Evolutionary conservation across 2,113 vertebrate genomes (phyloP).

Genomic region (Oncorhynchus mykiss): DNA sequence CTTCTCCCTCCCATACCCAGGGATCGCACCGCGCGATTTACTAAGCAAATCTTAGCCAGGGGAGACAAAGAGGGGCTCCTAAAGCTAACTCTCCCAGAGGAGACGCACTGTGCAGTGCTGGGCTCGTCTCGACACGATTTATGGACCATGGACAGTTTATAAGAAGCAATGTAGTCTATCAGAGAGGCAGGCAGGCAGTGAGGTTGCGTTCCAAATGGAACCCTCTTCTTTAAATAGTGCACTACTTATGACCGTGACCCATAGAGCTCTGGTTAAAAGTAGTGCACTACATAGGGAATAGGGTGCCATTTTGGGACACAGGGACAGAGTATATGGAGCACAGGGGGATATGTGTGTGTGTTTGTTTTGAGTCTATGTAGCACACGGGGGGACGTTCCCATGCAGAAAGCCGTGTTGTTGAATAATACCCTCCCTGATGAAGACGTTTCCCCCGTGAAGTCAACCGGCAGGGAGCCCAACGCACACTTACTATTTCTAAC

Average conservation of each 20-base stretch:
- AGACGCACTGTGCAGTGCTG: conserved; percentile 81
- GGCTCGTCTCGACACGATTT: conserved; percentile 89
- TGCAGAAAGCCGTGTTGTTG: conserved; percentile 89
- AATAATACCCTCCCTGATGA: conserved; percentile 91
- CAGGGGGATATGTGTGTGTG: no score
- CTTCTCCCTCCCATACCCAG: conserved; percentile 20
- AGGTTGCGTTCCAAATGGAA: no score
- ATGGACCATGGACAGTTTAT: conserved; percentile 95
- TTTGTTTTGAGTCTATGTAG: conserved; percentile 60
- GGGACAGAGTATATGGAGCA: no score
- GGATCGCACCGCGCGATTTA: conserved; percentile 47
- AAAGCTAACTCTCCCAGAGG: conserved; percentile 78
- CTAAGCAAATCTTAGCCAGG: conserved; percentile 53
- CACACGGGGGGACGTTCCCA: conserved; percentile 85
- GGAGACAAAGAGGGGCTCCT: conserved; percentile 54
- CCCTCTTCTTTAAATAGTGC: no score
- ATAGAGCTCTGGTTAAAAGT: no score
- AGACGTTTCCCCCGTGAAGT: conserved; percentile 89
- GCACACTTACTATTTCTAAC: conserved; percentile 83
- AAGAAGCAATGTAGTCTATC: conserved; percentile 92
- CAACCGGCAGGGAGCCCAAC: conserved; percentile 88
- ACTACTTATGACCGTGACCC: no score
- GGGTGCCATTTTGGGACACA: no score
- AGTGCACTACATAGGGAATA: no score
- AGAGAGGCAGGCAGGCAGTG: conserved; percentile 72